Evolutionary conservation across 64 coral and sea anemone genomes (phyloP), one percentile per base, ranked within the genome.

Genomic region (Trachythela sp.): DNA sequence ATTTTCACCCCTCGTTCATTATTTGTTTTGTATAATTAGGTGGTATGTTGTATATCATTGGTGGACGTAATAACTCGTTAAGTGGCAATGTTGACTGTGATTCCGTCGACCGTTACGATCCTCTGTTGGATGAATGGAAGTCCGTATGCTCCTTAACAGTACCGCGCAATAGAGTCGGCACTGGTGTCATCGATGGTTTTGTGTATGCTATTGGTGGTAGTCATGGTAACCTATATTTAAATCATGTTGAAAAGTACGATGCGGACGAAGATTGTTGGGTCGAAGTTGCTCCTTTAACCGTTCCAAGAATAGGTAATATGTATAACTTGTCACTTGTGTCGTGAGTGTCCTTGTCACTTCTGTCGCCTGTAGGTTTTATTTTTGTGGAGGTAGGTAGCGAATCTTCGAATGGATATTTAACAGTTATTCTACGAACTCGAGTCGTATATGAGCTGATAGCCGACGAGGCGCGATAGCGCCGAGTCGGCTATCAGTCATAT

Each of bases 121-220:
- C 93, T 29, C 41, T 92, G 58, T 87, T 56, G 24, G 83, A 94
- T 64, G 88, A 85, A 7, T 94, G 93, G 93, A 86, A 27, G 67
- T 32, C 87, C 31, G 87, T 85, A 35, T 59, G 87, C 48, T 58
- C 94, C 8, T 84, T 95, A 35, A 92, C 52, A 84, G 94, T 95
- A 0, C 90, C 94, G 52, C 90, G 94, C 13, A 92, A 95, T 43
- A 88, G 94, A 4, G 43, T 95, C 14, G 94, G 94, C 40, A 88
- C 92, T 43, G 88, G 87, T 18, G 84, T 87, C 20, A 59, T 70
- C 27, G 88, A 90, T 30, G 91, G 89, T 9, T 87, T 20, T 35
- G 92, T 95, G 37, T 95, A 95, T 85, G 94, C 94, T 7, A 43
- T 95, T 38, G 94, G 94, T 39, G 94, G 94, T 86, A 90, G 90